Evolutionary conservation across 2,113 vertebrate species (phyloP).

Genomic region (Struthidea cinerea): DNA sequence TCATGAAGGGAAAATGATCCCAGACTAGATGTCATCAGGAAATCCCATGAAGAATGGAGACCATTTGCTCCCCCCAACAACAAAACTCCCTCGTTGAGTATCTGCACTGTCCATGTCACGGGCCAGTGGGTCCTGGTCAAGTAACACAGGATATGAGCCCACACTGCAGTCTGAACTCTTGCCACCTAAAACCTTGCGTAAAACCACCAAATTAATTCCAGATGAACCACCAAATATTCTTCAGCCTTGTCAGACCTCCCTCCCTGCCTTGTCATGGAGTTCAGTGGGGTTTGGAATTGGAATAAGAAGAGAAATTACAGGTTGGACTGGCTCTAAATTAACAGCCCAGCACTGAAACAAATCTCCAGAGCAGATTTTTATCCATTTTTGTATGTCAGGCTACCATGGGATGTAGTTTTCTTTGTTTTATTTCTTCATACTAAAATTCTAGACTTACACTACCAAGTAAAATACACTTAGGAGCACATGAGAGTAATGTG

Average conservation of each 20-base stretch:
- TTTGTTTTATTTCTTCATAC: neutral
- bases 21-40: neutral
- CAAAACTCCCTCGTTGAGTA: accelerated
- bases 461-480: neutral
- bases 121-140: neutral
- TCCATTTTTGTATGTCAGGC: neutral
- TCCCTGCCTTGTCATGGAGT: neutral
- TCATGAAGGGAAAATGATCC: neutral
- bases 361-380: neutral
- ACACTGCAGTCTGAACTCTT: neutral
- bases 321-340: neutral
- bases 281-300: neutral
- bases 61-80: accelerated
- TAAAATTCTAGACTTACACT: neutral
- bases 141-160: neutral
- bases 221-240: neutral
- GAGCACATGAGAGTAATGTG: neutral
- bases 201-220: neutral
- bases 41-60: neutral
- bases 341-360: neutral
- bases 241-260: neutral
- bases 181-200: neutral
- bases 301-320: neutral
- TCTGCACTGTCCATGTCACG: neutral
- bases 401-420: neutral